Conservation (phyloP, 2,797 vertebrate genomes). For the Petrocephalus schoutedeni region DNA sequence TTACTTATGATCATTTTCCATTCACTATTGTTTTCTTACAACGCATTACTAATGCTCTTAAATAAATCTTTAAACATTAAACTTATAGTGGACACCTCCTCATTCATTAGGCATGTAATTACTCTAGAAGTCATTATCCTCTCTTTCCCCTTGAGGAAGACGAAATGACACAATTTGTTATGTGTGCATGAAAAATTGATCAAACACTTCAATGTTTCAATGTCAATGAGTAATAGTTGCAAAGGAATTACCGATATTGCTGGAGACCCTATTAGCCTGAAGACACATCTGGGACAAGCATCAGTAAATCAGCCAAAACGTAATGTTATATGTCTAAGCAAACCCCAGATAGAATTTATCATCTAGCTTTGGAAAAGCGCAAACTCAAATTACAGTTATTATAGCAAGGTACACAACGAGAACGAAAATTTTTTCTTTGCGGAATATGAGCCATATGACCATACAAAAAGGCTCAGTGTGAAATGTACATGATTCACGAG, state of each 20-base stretch:
- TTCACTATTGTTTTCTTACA: neutral
- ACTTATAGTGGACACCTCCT: neutral
- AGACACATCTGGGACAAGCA: neutral
- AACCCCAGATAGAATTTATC: neutral
- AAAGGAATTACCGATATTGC: neutral
- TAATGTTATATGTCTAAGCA: neutral
- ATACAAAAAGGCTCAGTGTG: neutral
- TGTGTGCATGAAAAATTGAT: slow-evolving; percentile 21
- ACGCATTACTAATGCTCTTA: neutral
- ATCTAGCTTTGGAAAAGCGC: slow-evolving; percentile 5
- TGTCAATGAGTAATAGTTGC: slow-evolving; percentile 15
- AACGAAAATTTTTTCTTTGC: neutral
- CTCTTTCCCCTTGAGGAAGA: slow-evolving; percentile 19
- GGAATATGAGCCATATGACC: neutral
- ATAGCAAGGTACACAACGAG: neutral
- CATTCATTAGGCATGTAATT: slow-evolving; percentile 29
- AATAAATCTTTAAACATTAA: slow-evolving; percentile 2
- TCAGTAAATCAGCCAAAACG: neutral
- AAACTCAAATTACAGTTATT: neutral
- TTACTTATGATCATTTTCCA: neutral
- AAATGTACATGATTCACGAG: neutral
- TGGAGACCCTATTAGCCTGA: neutral
- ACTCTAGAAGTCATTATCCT: slow-evolving; percentile 32
- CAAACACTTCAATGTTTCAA: slow-evolving; percentile 23
- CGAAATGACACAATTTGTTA: slow-evolving; percentile 24